phyloP scores from a whole-genome alignment of 2,113 vertebrate genomes.

The Mustela lutreola region DNA sequence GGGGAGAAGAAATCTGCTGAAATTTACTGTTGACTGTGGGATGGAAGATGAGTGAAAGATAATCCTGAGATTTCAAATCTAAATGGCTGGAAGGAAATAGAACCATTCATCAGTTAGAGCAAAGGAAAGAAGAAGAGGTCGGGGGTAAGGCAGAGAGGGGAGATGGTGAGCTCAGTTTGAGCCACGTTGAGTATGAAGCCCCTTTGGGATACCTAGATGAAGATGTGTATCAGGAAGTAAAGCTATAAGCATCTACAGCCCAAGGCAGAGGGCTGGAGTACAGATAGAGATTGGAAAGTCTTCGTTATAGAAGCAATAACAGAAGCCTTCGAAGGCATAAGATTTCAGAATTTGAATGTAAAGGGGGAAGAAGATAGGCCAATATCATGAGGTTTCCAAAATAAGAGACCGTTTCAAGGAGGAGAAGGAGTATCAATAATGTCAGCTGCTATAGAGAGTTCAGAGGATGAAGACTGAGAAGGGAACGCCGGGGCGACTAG shows the following conservation, averaged over 20 bases:
- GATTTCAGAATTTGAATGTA: neutral
- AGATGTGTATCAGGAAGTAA: neutral
- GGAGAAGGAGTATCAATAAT: neutral
- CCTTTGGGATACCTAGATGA: neutral
- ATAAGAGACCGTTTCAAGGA: neutral
- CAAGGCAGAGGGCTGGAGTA: neutral
- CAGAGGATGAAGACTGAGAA: neutral
- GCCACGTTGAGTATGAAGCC: neutral
- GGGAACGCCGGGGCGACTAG: neutral
- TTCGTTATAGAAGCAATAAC: neutral
- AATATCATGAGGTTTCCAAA: neutral
- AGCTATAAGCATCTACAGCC: neutral
- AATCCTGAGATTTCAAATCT: neutral
- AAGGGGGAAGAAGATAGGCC: neutral
- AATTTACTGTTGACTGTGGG: neutral
- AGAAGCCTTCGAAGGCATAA: neutral
- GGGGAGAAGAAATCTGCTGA: neutral
- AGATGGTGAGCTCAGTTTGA: neutral
- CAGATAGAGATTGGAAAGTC: neutral
- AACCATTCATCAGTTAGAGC: neutral
- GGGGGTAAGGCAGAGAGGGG: neutral
- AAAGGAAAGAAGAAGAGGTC: neutral
- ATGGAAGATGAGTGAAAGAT: neutral
- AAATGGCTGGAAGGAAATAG: neutral
- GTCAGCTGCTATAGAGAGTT: neutral